A percentile compares a stretch with the other conserved stretches of the same genome.
Conservation (phyloP, 64 coral and sea anemone species). For the Pocillopora damicornis region DNA sequence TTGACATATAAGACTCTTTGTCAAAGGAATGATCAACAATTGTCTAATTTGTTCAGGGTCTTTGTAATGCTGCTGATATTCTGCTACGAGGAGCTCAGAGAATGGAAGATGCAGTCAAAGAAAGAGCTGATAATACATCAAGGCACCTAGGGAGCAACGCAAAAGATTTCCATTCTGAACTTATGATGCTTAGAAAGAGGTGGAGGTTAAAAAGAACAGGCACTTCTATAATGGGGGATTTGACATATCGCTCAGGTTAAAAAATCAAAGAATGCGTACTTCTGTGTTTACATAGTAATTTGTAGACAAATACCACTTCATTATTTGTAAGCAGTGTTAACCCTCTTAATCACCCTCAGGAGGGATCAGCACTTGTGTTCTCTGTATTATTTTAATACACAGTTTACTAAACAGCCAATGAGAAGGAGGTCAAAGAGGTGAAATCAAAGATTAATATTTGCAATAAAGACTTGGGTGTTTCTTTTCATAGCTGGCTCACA, state of each 20-base stretch:
- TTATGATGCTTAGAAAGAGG: conserved; percentile 79
- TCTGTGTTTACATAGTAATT: neutral
- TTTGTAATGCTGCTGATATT: conserved; percentile 73
- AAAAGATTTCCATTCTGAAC: conserved; percentile 89
- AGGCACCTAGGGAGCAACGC: conserved; percentile 23
- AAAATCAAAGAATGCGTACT: neutral
- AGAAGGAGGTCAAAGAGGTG: no score
- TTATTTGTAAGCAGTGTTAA: no score
- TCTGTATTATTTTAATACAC: no score
- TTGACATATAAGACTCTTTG: no score
- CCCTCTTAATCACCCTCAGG: no score
- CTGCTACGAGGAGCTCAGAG: conserved; percentile 63
- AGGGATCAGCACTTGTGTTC: no score
- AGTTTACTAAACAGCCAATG: no score
- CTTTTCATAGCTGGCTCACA: conserved; percentile 73
- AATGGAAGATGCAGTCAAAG: conserved; percentile 75
- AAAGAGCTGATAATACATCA: conserved; percentile 46
- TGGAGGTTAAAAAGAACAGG: conserved; percentile 92
- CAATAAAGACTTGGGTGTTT: neutral
- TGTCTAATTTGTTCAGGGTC: conserved; percentile 38
- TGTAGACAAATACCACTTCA: no score
- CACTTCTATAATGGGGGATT: conserved; percentile 79
- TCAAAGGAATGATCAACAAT: neutral
- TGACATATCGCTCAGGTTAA: conserved; percentile 85
- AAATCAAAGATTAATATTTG: no score